phyloP scores from a whole-genome alignment of 2,888 invertebrate species.

The Dryadula phaetusa region DNA sequence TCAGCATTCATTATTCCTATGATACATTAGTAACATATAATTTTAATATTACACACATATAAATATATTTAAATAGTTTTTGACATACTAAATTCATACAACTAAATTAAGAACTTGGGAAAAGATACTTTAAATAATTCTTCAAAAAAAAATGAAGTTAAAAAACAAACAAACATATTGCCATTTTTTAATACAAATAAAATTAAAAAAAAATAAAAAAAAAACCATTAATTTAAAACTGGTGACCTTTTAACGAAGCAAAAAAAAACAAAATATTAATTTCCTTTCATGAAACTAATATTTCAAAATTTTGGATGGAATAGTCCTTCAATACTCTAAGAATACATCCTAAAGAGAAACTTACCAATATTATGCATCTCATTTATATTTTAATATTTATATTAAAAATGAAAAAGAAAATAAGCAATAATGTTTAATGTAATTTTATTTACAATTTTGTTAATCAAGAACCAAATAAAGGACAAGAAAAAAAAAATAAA shows the following conservation, averaged over 20 bases:
- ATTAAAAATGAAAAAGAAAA: too few species aligned
- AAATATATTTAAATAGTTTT: background rate
- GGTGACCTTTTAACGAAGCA: too few species aligned
- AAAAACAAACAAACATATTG: too few species aligned
- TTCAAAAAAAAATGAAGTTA: background rate
- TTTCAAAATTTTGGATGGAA: conserved; percentile 13
- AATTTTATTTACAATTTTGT: too few species aligned
- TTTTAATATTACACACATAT: background rate
- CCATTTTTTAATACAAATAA: too few species aligned
- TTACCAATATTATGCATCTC: too few species aligned
- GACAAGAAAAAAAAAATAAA: too few species aligned
- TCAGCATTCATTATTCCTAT: conserved; percentile 7
- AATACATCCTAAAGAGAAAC: background rate
- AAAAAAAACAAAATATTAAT: background rate
- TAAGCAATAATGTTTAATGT: too few species aligned
- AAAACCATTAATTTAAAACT: background rate
- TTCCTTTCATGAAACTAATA: background rate
- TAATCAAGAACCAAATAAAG: too few species aligned
- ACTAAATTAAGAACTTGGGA: background rate
- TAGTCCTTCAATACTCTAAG: background rate
- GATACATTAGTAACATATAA: background rate
- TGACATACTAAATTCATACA: background rate
- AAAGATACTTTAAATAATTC: too few species aligned
- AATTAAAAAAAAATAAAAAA: background rate
- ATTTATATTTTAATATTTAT: too few species aligned